These are phyloP conservation scores for Choreutis nemorana DNA, from an alignment of 2,888 invertebrate species.

Conservation along the genomic window DNA sequence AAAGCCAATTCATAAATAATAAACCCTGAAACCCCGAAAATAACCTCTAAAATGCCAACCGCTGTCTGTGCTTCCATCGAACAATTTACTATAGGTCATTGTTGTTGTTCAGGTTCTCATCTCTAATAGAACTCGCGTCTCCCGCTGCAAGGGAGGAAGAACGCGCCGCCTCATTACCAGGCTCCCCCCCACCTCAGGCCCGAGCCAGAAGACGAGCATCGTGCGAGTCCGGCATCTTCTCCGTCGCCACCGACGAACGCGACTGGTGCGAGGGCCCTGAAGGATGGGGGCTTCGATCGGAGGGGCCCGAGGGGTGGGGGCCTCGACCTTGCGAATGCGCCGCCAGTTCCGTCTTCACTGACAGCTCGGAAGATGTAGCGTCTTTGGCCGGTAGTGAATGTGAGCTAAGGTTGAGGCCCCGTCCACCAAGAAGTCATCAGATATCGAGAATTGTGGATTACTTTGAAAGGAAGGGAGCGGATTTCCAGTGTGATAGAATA, in stretches of 20 bases:
- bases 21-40: too few relatives aligned
- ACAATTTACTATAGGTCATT: too few relatives aligned
- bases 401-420: slow-evolving; percentile 71
- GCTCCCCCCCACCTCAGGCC: too few relatives aligned
- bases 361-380: slow-evolving; percentile 86
- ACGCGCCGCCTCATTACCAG: slow-evolving; percentile 33
- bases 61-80: too few relatives aligned
- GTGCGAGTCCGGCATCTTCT: slow-evolving; percentile 90
- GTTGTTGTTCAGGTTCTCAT: slow-evolving; percentile 64
- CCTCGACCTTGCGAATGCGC: slow-evolving; percentile 38
- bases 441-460: slow-evolving; percentile 89
- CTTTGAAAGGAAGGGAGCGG: slow-evolving; percentile 80
- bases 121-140: slow-evolving; percentile 80
- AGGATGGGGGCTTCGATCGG: slow-evolving; percentile 42
- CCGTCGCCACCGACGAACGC: slow-evolving; percentile 81
- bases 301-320: slow-evolving; percentile 43
- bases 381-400: slow-evolving; percentile 80
- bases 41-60: too few relatives aligned
- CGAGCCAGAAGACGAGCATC: too few relatives aligned
- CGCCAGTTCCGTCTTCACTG: slow-evolving; percentile 85
- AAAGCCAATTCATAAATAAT: too few relatives aligned
- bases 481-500: slow-evolving; percentile 48
- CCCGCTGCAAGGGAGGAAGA: slow-evolving; percentile 50
- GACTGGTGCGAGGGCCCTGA: slow-evolving; percentile 34
- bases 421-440: slow-evolving; percentile 70